A percentile compares a stretch with the other conserved stretches of the same genome.
These are phyloP conservation scores for Bradypodion ventrale DNA, from an alignment of 2,797 vertebrate genomes.

Conservation along the genomic window DNA sequence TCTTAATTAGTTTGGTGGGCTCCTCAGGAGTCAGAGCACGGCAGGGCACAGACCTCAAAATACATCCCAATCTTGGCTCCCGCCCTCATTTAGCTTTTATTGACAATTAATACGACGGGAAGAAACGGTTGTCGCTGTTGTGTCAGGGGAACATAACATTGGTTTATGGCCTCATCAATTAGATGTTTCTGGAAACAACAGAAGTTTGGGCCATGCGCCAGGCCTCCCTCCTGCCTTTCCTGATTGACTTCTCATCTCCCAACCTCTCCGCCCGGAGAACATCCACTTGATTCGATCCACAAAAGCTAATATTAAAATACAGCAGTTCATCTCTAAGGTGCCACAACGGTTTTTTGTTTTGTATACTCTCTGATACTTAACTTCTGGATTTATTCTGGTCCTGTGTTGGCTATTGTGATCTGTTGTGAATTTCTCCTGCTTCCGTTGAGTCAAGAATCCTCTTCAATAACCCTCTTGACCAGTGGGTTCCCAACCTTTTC, in stretches of 20 bases:
- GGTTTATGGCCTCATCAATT: neutral
- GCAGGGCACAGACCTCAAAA: fast-evolving
- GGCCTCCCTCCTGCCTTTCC: neutral
- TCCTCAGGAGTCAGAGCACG: neutral
- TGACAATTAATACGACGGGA: conserved; percentile 18
- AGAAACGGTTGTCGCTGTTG: neutral
- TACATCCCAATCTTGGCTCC: neutral
- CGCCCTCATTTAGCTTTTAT: conserved; percentile 19
- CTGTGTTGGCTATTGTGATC: neutral
- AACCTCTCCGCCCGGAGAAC: fast-evolving
- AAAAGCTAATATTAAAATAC: too few relatives aligned
- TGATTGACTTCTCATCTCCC: neutral
- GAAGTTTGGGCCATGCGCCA: neutral
- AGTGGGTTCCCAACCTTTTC: too few relatives aligned
- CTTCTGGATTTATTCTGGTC: neutral
- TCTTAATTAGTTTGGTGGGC: neutral
- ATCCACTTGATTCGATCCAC: neutral
- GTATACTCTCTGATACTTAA: too few relatives aligned
- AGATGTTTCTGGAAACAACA: neutral
- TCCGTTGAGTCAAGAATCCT: neutral
- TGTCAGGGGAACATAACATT: conserved; percentile 22
- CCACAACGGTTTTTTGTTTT: too few relatives aligned
- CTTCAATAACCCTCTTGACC: neutral
- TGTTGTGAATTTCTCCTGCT: neutral
- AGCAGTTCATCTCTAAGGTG: too few relatives aligned